A percentile compares a stretch with the other conserved stretches of the same genome.
These are phyloP conservation scores for Caiman crocodilus DNA, from an alignment of 2,797 vertebrate species.

Conservation along the genomic window DNA sequence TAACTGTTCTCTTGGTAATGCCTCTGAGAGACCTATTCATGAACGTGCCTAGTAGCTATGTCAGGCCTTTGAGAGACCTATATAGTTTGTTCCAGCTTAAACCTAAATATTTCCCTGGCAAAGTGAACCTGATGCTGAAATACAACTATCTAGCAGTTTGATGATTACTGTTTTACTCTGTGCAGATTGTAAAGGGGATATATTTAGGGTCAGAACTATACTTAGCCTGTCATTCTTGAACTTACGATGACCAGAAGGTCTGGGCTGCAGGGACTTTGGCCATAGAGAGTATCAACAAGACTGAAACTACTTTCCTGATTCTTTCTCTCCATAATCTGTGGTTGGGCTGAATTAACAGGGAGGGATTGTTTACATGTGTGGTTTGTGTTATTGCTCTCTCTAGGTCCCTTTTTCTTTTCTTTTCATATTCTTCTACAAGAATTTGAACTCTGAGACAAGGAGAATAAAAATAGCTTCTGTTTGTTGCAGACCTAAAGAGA, in stretches of 20 bases:
- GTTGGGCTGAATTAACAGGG: neutral
- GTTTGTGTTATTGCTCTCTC: neutral
- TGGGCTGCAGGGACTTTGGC: neutral
- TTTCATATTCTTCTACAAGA: neutral
- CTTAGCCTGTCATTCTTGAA: neutral
- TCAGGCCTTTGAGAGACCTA: neutral
- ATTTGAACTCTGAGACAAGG: neutral
- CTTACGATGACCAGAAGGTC: constrained; percentile 7
- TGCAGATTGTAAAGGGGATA: neutral
- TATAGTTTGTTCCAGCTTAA: neutral
- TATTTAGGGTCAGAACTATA: neutral
- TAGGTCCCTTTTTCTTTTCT: neutral
- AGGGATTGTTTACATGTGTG: neutral
- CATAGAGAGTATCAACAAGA: neutral
- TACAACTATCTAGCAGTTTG: neutral
- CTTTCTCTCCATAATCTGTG: neutral
- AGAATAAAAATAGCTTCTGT: neutral
- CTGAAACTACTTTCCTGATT: neutral
- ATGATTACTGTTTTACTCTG: accelerated
- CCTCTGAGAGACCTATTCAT: neutral
- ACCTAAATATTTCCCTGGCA: neutral
- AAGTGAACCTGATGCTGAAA: neutral
- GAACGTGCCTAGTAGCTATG: neutral
- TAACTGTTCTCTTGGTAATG: neutral
- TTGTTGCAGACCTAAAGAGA: neutral